Conservation (phyloP, 64 coral and sea anemone genomes). For the Catalaphyllia jardinei region DNA sequence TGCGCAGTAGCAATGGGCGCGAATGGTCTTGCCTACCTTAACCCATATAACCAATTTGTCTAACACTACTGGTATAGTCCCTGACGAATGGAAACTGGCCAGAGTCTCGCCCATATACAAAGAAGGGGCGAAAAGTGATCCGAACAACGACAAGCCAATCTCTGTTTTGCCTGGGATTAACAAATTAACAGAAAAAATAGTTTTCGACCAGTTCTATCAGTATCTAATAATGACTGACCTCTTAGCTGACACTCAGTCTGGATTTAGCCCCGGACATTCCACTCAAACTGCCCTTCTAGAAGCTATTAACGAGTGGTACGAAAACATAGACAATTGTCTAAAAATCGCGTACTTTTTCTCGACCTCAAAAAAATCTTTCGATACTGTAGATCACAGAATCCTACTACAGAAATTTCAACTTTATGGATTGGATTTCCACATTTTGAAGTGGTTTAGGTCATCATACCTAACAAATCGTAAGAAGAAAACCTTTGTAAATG, state of each 20-base stretch:
- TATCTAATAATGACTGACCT: not conserved
- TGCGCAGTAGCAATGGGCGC: no score
- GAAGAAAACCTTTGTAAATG: constrained; percentile 5
- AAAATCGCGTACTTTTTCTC: not conserved
- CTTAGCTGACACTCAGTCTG: not conserved
- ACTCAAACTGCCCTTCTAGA: not conserved
- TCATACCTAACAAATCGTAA: no score
- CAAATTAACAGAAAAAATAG: no score
- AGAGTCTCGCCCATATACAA: no score
- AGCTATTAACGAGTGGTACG: not conserved
- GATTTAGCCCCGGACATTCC: not conserved
- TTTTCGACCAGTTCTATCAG: no score
- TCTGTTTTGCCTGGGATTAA: not conserved
- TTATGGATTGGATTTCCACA: no score
- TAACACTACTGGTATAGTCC: constrained; percentile 11
- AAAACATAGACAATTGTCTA: no score
- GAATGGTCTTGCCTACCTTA: no score
- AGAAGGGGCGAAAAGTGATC: not conserved
- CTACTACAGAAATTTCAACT: not conserved
- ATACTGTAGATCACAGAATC: not conserved
- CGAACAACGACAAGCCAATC: not conserved
- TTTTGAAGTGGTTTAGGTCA: no score
- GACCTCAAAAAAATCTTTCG: not conserved
- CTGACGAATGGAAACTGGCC: constrained; percentile 21
- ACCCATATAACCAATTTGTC: constrained; percentile 25